Conservation (phyloP, 2,113 vertebrate species). For the Excalfactoria chinensis region DNA sequence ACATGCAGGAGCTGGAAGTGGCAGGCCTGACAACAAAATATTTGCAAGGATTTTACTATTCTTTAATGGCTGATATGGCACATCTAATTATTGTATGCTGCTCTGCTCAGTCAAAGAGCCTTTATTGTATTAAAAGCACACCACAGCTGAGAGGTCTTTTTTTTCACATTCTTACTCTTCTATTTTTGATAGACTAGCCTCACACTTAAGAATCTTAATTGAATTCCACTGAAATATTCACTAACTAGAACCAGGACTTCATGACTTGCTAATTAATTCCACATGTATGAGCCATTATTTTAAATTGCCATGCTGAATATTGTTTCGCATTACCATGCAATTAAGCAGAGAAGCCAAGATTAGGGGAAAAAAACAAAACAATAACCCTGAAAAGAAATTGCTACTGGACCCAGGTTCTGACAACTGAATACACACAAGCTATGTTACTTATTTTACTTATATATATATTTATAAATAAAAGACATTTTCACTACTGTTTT, state of each 20-base stretch:
- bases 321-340: conserved; percentile 30
- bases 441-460: background rate
- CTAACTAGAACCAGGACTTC: conserved; percentile 50
- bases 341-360: conserved; percentile 12
- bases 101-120: conserved; percentile 26
- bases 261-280: conserved; percentile 62
- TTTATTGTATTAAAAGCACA: conserved; percentile 4
- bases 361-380: background rate
- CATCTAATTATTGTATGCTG: conserved; percentile 46
- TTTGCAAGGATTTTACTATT: background rate
- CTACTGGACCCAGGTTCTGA: background rate
- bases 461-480: background rate
- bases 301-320: conserved; percentile 13
- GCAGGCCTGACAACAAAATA: conserved; percentile 10
- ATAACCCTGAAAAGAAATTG: background rate
- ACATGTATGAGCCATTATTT: conserved; percentile 23
- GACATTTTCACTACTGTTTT: background rate
- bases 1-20: background rate
- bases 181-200: conserved; percentile 62
- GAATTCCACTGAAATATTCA: conserved; percentile 68
- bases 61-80: conserved; percentile 32
- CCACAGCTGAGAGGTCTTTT: conserved; percentile 12
- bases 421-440: background rate
- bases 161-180: conserved; percentile 52
- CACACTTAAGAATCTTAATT: conserved; percentile 52